Conservation (phyloP, 1,140 invertebrate species). For the Asobara japonica region DNA sequence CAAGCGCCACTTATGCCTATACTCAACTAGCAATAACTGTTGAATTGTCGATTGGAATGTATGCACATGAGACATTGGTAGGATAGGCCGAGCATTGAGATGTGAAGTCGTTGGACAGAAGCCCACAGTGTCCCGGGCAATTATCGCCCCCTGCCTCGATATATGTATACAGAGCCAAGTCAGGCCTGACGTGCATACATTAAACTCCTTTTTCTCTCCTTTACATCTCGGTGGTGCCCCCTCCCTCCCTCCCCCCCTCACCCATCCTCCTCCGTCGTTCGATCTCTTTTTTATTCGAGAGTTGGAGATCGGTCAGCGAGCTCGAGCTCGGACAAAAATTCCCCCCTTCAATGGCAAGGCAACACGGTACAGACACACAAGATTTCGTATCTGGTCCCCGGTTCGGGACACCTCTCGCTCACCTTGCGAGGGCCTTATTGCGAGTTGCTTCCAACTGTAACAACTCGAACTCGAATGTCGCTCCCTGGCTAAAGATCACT, state of each 20-base stretch:
- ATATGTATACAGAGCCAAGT: background rate
- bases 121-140: constrained; percentile 59
- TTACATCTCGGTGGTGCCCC: constrained; percentile 31
- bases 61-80: background rate
- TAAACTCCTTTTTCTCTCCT: constrained; percentile 41
- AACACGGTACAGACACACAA: constrained; percentile 45
- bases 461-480: constrained; percentile 23
- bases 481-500: background rate
- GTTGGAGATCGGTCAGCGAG: constrained; percentile 7
- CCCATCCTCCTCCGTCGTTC: too few relatives aligned
- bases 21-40: background rate
- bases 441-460: background rate
- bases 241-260: background rate
- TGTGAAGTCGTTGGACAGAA: constrained; percentile 52
- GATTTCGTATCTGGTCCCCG: constrained; percentile 48
- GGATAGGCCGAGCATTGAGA: constrained; percentile 50
- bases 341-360: constrained; percentile 27
- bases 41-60: constrained; percentile 9
- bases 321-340: constrained; percentile 17
- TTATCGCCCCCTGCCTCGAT: constrained; percentile 50
- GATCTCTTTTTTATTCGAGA: too few relatives aligned
- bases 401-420: constrained; percentile 47
- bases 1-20: background rate
- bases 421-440: constrained; percentile 22
- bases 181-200: constrained; percentile 54